phyloP scores from a whole-genome alignment of 2,113 vertebrate genomes.

The Trematocara variabile region DNA sequence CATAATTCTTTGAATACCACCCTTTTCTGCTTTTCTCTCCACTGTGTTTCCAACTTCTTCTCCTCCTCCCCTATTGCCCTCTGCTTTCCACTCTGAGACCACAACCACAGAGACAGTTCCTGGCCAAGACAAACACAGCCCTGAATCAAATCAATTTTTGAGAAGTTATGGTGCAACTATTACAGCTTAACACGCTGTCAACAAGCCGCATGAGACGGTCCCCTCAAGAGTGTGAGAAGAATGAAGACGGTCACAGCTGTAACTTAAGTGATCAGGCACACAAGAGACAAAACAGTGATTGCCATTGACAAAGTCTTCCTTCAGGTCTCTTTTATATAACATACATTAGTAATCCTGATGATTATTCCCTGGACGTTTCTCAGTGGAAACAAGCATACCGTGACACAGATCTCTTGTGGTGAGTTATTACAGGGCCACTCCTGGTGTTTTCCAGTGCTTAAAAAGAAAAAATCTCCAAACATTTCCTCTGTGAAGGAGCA shows the following conservation, averaged over 20 bases:
- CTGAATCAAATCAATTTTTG: constrained; percentile 64
- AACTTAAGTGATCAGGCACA: constrained; percentile 23
- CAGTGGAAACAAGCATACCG: constrained; percentile 4
- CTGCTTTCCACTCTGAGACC: constrained; percentile 41
- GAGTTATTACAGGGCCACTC: background rate
- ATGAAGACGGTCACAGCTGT: background rate
- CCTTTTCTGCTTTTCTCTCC: constrained; percentile 12
- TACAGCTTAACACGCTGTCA: constrained; percentile 50
- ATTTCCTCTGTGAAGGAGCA: background rate
- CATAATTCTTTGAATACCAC: constrained; percentile 60
- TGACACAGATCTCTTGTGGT: background rate
- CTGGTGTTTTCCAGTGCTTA: background rate
- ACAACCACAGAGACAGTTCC: constrained; percentile 43
- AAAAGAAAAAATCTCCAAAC: constrained; percentile 15
- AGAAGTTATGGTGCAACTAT: constrained; percentile 51
- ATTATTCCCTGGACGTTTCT: constrained; percentile 22
- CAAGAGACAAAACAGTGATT: background rate
- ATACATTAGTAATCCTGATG: constrained; percentile 1
- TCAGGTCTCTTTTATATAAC: constrained; percentile 22
- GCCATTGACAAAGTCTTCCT: background rate
- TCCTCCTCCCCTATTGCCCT: constrained; percentile 23
- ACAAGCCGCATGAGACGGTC: constrained; percentile 52
- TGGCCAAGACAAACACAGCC: constrained; percentile 68
- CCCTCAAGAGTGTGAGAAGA: constrained; percentile 8
- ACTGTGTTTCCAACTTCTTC: background rate